Base-by-base conservation (phyloP, 64 coral and sea anemone genomes). In the Hydrozoanthus tunicans region DNA sequence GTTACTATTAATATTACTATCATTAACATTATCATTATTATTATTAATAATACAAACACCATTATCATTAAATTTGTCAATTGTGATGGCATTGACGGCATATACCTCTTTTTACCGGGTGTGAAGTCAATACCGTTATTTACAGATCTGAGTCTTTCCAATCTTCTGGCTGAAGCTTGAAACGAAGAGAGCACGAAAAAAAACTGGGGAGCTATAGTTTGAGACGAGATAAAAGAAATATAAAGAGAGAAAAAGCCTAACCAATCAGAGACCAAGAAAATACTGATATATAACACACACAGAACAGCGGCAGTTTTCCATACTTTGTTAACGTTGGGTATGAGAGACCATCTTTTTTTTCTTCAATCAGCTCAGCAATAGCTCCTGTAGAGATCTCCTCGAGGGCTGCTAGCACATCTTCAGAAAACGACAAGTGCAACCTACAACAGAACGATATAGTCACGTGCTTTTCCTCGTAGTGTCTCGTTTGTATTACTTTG, bases 291-390 rank as follows among this genome's bases (percentile, higher is more conserved):
- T 17, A 69, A 13, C 6, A 69, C 17, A 69, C 5, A 12, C 14
- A 69, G 14, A 17, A 14, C 17, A 17, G 20, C 4, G 4, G 17
- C 20, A n/a, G 20, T 14, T 58, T 53, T 70, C 4, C 79, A 58
- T 79, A 96, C 96, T 91, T 95, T 72, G 91, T 98, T 80, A 98
- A 89, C 5, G 94, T 98, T 61, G 91, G 96, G 73, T 93, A 93
- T 55, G 96, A 95, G n/a, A 79, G 75, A 71, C 80, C 61, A 54
- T 89, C 76, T 7, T 91, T 81, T 23, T 95, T 92, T 12, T 93
- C 90, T n/a, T 98, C 94, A 24, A 98, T 92, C 1, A 98, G 89
- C 70, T 95, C 94, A 27, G 96, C 70, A 7, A 98, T 68, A 24
- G 94, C 96, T 64, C 96, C 89, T 17, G 94, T 85, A 6, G 96